These are phyloP conservation scores for Danio rerio DNA, from an alignment of 2,113 vertebrate genomes.

Conservation along the genomic window DNA sequence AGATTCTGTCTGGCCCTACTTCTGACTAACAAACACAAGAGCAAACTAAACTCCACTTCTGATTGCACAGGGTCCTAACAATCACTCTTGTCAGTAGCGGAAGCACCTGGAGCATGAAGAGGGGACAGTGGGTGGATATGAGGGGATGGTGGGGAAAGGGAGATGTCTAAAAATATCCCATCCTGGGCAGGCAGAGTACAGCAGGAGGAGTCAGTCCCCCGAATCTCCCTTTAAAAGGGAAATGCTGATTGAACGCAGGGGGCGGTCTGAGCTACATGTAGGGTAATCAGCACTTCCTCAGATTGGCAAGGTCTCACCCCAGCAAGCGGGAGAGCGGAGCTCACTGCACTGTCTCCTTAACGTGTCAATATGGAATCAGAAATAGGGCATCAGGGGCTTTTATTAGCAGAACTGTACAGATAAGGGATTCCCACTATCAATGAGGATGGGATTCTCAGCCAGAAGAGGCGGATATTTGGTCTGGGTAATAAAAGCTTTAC, in stretches of 20 bases:
- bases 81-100: background rate
- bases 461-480: background rate
- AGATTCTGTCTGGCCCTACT: no score
- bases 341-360: background rate
- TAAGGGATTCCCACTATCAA: background rate
- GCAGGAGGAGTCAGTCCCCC: slow-evolving; percentile 50
- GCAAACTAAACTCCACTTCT: background rate
- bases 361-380: slow-evolving; percentile 52
- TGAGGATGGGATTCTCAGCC: background rate
- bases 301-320: slow-evolving; percentile 6
- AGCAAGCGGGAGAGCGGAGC: background rate
- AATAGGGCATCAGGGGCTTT: slow-evolving; percentile 1
- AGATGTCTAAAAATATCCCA: slow-evolving; percentile 67
- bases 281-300: slow-evolving; percentile 48
- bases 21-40: background rate
- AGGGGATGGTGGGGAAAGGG: background rate
- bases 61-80: background rate
- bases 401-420: background rate
- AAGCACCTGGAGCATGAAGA: background rate
- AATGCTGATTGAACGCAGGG: slow-evolving; percentile 46
- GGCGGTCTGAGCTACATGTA: slow-evolving; percentile 59
- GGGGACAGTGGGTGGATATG: background rate
- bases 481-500: slow-evolving; percentile 1
- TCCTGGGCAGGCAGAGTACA: slow-evolving; percentile 36
- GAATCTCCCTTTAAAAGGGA: slow-evolving; percentile 64